phyloP scores from a whole-genome alignment of 2,797 vertebrate genomes.

The Sphaeramia orbicularis region DNA sequence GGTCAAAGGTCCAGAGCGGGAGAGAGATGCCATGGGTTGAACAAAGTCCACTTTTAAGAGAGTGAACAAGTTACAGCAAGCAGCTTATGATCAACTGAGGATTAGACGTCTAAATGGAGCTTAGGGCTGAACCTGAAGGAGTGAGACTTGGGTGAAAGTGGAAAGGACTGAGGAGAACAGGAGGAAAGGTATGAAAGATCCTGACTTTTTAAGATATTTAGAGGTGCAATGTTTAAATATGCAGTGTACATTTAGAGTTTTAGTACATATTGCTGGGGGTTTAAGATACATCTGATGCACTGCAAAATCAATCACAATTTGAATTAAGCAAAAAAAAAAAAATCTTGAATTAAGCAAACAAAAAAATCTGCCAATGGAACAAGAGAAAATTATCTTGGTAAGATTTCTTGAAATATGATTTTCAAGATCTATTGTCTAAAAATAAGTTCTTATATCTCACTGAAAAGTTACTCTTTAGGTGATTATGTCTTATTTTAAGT shows the following conservation, averaged over 20 bases:
- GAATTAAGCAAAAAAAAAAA: too few species aligned
- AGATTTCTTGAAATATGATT: too few species aligned
- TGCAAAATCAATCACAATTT: too few species aligned
- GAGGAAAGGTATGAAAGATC: conserved; percentile 18
- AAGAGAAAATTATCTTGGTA: too few species aligned
- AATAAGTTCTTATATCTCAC: too few species aligned
- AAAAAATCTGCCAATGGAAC: too few species aligned
- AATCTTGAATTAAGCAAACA: too few species aligned
- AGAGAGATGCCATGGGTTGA: neutral
- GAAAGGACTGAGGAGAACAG: neutral
- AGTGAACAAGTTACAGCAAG: conserved; percentile 40
- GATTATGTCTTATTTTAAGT: too few species aligned
- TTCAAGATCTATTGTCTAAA: too few species aligned
- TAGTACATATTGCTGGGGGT: too few species aligned
- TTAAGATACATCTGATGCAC: neutral
- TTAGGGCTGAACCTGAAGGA: conserved; percentile 11
- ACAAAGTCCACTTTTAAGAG: conserved; percentile 3
- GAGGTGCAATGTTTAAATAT: neutral
- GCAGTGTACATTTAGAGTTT: too few species aligned
- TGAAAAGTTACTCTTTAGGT: too few species aligned
- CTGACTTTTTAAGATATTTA: conserved; percentile 39
- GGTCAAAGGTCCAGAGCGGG: neutral
- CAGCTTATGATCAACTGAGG: conserved; percentile 59
- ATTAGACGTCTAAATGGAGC: conserved; percentile 68
- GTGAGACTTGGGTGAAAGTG: conserved; percentile 1